A percentile compares a stretch with the other conserved stretches of the same genome.
Evolutionary conservation across 2,888 invertebrate species (phyloP).

Genomic region (Xanthorhoe designata): DNA sequence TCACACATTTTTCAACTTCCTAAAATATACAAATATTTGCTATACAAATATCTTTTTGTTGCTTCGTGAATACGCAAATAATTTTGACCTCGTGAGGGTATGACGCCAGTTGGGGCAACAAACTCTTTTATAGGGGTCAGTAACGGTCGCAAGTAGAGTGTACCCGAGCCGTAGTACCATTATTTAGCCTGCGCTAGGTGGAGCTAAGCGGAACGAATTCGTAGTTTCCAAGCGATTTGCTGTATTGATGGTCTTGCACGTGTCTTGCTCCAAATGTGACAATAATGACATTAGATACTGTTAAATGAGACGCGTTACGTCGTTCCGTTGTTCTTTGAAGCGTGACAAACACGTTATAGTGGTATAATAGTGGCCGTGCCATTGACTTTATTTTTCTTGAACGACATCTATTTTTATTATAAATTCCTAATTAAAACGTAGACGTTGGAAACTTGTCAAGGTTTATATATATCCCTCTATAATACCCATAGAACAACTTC

Average conservation of each 20-base stretch:
- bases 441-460: conserved; percentile 17
- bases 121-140: conserved; percentile 48
- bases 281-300: conserved; percentile 50
- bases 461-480: conserved; percentile 1
- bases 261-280: conserved; percentile 56
- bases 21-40: conserved; percentile 1
- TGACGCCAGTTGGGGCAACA: conserved; percentile 40
- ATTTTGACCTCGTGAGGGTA: conserved; percentile 34
- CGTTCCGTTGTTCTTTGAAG: conserved; percentile 36
- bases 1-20: conserved; percentile 13
- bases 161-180: conserved; percentile 39
- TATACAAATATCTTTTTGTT: conserved; percentile 14
- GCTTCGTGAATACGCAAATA: conserved; percentile 26
- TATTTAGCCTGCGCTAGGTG: conserved; percentile 34
- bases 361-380: conserved; percentile 32
- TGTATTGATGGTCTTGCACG: conserved; percentile 49
- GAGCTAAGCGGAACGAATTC: conserved; percentile 59
- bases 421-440: conserved; percentile 1
- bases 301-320: conserved; percentile 33
- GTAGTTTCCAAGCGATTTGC: conserved; percentile 53
- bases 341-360: conserved; percentile 32
- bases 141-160: conserved; percentile 50
- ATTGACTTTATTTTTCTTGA: conserved; percentile 35
- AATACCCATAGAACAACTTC: neutral
- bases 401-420: conserved; percentile 16